Base-by-base conservation (phyloP, 1,140 invertebrate species). In the Diabrotica virgifera region DNA sequence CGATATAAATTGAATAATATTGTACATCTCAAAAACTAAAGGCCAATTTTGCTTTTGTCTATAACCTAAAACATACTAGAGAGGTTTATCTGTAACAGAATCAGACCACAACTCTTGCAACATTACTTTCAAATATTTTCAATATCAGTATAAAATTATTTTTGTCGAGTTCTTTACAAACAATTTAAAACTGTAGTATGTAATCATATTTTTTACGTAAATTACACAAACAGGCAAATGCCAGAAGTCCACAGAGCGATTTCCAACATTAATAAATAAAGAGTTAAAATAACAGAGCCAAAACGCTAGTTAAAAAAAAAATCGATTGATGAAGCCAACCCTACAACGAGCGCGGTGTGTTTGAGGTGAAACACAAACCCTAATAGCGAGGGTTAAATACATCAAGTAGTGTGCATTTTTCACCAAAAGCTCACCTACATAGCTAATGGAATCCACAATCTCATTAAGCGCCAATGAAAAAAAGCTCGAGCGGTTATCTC, bases 401-500 rank as follows among this genome's bases (percentile, higher is more conserved):
- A 77, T 77, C 74, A 74, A 77, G 76, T 74, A 72, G 70, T 74
- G 74, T 74, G 69, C 71, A 76, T 77, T 77, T 77, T 77, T 77
- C 74, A 77, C 72, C 67, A 61, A 66, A 63, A 70, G 66, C 67
- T 63, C 63, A 68, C 60, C 63, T 63, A 65, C 62, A 69, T 46
- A 63, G 52, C 62, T 53, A 63, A 46, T 59, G 56, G 50, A 57
- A 38, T 57, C 63, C 66, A 60, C 66, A 64, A 68, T 68, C 62
- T 52, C 36, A 54, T 57, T 60, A 62, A 53, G 63, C 63, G 59
- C 58, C 63, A 62, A 46, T 37, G 52, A 63, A 59, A 63, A 63
- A 63, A 62, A 60, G 13, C 59, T 53, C 12, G 12, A 4, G 51
- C 36, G 60, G 52, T 38, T 54, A 61, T 60, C 56, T 52, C 50